Percentiles rank a stretch among this genome's conserved stretches.
phyloP scores from a whole-genome alignment of 2,888 invertebrate genomes.

The Eristalis intricaria region DNA sequence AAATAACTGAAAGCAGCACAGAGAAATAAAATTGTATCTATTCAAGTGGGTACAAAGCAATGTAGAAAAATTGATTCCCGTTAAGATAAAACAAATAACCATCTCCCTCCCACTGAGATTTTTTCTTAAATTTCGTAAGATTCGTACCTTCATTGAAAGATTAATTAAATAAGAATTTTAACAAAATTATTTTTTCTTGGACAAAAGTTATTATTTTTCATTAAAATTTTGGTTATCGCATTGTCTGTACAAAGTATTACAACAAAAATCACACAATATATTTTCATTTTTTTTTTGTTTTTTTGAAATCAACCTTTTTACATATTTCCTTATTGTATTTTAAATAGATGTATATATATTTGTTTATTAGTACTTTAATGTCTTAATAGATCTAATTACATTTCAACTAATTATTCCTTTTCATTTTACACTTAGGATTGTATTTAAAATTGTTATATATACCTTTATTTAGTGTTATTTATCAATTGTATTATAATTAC shows the following conservation, averaged over 20 bases:
- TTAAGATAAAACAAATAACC: no score
- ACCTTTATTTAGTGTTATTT: conserved; percentile 66
- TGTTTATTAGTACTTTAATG: conserved; percentile 56
- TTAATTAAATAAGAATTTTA: background rate
- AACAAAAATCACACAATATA: conserved; percentile 41
- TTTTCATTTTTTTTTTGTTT: conserved; percentile 22
- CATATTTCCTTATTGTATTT: conserved; percentile 45
- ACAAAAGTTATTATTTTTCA: conserved; percentile 12
- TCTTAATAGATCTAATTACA: conserved; percentile 72
- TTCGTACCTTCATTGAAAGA: background rate
- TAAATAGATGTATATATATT: conserved; percentile 54
- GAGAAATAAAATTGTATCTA: no score
- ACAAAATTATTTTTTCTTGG: background rate
- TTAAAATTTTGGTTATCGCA: conserved; percentile 53
- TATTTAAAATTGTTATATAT: conserved; percentile 70
- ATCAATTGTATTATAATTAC: conserved; percentile 72
- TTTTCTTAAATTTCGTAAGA: background rate
- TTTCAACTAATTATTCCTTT: conserved; percentile 68
- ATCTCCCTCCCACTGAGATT: no score
- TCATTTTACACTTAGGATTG: conserved; percentile 74
- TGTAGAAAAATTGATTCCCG: no score
- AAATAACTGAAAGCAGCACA: no score
- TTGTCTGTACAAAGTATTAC: conserved; percentile 42
- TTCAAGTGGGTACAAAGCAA: no score
- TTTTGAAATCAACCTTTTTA: conserved; percentile 43